Conservation (phyloP, 2,888 invertebrate genomes). For the Amiota mariae region DNA sequence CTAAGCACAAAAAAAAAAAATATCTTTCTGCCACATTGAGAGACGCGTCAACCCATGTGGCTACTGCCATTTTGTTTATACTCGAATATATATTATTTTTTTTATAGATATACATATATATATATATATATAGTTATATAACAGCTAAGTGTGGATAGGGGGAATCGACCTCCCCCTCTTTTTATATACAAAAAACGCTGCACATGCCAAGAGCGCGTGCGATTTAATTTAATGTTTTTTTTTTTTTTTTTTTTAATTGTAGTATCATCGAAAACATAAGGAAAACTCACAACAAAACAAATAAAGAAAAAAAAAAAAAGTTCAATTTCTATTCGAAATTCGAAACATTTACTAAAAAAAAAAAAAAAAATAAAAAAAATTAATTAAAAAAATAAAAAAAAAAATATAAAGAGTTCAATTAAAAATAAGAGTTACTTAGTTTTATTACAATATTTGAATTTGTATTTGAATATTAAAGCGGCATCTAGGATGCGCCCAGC, state of each 20-base stretch:
- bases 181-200: slow-evolving; percentile 15
- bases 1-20: slow-evolving; percentile 29
- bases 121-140: slow-evolving; percentile 22
- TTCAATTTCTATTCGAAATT: background rate
- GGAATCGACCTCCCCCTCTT: background rate
- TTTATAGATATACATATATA: slow-evolving; percentile 3
- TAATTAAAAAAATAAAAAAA: background rate
- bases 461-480: slow-evolving; percentile 17
- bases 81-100: slow-evolving; percentile 7
- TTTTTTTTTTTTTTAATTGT: background rate
- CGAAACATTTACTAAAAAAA: background rate
- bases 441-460: background rate
- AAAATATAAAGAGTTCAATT: background rate
- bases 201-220: slow-evolving; percentile 6
- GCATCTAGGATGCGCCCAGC: slow-evolving; percentile 23
- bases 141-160: background rate
- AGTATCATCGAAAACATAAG: background rate
- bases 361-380: background rate
- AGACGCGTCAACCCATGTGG: background rate
- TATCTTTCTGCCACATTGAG: slow-evolving; percentile 12
- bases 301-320: background rate
- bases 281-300: background rate
- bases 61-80: slow-evolving; percentile 2
- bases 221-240: background rate
- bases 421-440: background rate